phyloP scores from a whole-genome alignment of 2,888 invertebrate species.

The Horisme vitalbata region DNA sequence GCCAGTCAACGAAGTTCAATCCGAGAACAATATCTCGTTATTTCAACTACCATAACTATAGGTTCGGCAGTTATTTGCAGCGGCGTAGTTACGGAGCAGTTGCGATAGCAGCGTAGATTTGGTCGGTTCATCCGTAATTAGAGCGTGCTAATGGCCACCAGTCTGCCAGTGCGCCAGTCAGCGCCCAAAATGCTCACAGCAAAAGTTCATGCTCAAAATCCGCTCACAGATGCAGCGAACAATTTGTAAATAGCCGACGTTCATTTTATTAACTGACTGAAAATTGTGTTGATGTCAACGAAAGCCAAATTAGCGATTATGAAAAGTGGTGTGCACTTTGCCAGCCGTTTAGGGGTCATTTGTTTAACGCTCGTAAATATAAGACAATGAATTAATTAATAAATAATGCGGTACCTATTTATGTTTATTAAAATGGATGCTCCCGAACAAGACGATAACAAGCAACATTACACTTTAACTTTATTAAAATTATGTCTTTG shows the following conservation, averaged over 20 bases:
- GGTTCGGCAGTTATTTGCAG: conserved; percentile 18
- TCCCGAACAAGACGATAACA: no score
- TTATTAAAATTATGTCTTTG: no score
- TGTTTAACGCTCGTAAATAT: conserved; percentile 4
- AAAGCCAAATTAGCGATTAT: conserved; percentile 20
- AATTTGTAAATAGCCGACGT: conserved; percentile 44
- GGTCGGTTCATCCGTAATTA: conserved; percentile 58
- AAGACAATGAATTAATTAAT: no score
- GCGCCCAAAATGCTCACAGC: conserved; percentile 40
- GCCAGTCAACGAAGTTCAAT: conserved; percentile 1
- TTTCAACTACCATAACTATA: conserved; percentile 13
- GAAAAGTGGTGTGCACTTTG: conserved; percentile 19
- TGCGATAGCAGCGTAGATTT: conserved; percentile 41
- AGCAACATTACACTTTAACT: no score
- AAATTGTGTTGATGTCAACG: conserved; percentile 23
- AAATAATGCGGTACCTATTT: no score
- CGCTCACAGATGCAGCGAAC: conserved; percentile 38
- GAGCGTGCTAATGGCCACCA: conserved; percentile 59
- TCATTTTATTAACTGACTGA: conserved; percentile 30
- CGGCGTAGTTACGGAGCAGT: conserved; percentile 27
- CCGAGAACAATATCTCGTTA: conserved; percentile 14
- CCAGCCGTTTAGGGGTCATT: conserved; percentile 10
- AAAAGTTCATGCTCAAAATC: conserved; percentile 45
- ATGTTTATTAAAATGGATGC: no score
- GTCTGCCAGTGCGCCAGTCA: conserved; percentile 33